Evolutionary conservation across 2,888 invertebrate genomes (phyloP).

Genomic region (Bombylius discolor): DNA sequence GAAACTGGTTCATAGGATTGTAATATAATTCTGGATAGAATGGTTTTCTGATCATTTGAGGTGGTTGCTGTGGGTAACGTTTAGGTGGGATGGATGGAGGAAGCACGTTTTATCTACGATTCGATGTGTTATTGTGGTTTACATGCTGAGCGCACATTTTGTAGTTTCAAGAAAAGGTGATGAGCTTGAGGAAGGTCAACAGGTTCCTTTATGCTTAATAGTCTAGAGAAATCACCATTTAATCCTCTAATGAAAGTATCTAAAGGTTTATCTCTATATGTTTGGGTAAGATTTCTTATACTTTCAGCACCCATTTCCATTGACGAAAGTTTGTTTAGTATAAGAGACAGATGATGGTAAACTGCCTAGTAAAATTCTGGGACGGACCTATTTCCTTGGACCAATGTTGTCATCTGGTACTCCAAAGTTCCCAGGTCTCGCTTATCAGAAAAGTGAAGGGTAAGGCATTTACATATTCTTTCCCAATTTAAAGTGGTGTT

Average conservation of each 20-base stretch:
- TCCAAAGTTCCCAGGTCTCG: slow-evolving; percentile 11
- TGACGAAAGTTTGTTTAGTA: slow-evolving; percentile 15
- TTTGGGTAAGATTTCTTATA: slow-evolving; percentile 8
- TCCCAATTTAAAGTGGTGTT: slow-evolving; percentile 9
- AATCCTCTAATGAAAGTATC: slow-evolving; percentile 16
- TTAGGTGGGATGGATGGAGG: not conserved
- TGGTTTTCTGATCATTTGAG: not conserved
- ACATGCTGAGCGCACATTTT: slow-evolving; percentile 1
- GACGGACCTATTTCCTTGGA: slow-evolving; percentile 10
- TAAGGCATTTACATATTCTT: slow-evolving; percentile 3
- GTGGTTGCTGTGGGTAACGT: not conserved
- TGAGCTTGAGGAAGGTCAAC: not conserved
- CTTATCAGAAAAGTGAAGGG: slow-evolving; percentile 11
- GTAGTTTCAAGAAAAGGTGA: not conserved
- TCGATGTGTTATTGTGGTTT: not conserved
- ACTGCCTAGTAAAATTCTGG: slow-evolving; percentile 15
- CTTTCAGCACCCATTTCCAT: slow-evolving; percentile 14
- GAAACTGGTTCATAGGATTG: not conserved
- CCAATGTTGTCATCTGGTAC: slow-evolving; percentile 11
- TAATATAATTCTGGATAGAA: slow-evolving; percentile 1
- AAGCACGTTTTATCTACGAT: not conserved
- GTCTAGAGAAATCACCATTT: slow-evolving; percentile 10
- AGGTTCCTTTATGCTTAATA: slow-evolving; percentile 4
- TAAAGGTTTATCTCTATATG: slow-evolving; percentile 15
- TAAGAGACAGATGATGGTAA: slow-evolving; percentile 15